phyloP scores from a whole-genome alignment of 2,797 vertebrate genomes.

The Pseudochirops cupreus region DNA sequence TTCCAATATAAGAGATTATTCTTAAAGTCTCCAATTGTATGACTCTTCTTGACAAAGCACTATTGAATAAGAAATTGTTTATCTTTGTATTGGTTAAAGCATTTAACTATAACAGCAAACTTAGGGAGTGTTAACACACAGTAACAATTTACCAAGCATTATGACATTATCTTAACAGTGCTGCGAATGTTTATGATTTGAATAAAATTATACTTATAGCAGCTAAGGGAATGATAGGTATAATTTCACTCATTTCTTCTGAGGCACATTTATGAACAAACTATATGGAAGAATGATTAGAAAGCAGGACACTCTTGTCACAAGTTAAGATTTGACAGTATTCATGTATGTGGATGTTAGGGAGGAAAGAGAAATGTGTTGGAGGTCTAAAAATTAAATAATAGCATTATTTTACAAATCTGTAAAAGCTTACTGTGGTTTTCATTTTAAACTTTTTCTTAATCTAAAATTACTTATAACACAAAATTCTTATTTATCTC shows the following conservation, averaged over 20 bases:
- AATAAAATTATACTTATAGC: slow-evolving; percentile 49
- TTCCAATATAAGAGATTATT: background rate
- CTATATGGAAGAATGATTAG: slow-evolving; percentile 49
- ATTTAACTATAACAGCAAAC: background rate
- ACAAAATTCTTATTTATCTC: slow-evolving; percentile 45
- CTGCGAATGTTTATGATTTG: slow-evolving; percentile 52
- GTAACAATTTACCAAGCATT: background rate
- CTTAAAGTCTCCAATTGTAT: background rate
- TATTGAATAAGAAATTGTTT: background rate
- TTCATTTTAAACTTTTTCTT: slow-evolving; percentile 49
- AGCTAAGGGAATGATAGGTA: slow-evolving; percentile 51
- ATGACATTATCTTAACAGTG: slow-evolving; percentile 47
- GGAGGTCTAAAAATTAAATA: slow-evolving; percentile 48
- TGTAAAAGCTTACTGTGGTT: slow-evolving; percentile 27
- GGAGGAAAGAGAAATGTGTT: slow-evolving; percentile 38
- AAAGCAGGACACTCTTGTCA: background rate
- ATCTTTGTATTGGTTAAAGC: background rate
- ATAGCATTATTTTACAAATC: slow-evolving; percentile 12
- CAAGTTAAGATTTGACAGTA: slow-evolving; percentile 56
- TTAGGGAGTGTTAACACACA: background rate
- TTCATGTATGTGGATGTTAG: slow-evolving; percentile 26
- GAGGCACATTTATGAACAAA: slow-evolving; percentile 33
- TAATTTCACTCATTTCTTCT: slow-evolving; percentile 60
- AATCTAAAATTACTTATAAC: slow-evolving; percentile 31
- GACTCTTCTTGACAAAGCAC: background rate